A percentile compares a stretch with the other conserved stretches of the same genome.
These are phyloP conservation scores for Sitta europaea DNA, from an alignment of 2,113 vertebrate species.

Conservation along the genomic window DNA sequence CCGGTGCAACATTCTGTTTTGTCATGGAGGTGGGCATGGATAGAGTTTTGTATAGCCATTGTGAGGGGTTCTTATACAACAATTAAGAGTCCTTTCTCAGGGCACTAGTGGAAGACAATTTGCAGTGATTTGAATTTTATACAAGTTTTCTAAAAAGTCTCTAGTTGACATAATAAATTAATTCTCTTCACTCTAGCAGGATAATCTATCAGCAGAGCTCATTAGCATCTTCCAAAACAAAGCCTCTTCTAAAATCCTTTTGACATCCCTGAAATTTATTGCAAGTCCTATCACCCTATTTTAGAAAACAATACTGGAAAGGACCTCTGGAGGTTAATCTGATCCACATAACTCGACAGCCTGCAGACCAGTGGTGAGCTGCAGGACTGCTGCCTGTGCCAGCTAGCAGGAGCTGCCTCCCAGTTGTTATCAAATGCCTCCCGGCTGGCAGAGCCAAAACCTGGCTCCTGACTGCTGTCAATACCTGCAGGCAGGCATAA, in stretches of 20 bases:
- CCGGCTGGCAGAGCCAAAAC: not conserved
- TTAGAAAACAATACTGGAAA: slow-evolving; percentile 1
- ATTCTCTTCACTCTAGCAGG: not conserved
- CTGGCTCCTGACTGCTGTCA: not conserved
- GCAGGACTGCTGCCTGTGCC: not conserved
- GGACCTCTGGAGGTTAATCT: slow-evolving; percentile 15
- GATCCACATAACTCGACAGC: not conserved
- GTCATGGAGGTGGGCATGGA: not conserved
- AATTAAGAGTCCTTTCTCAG: not conserved
- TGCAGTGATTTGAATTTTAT: not conserved
- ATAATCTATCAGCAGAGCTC: slow-evolving; percentile 31
- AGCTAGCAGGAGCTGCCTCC: not conserved
- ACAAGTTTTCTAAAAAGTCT: slow-evolving; percentile 7
- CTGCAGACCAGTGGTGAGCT: not conserved
- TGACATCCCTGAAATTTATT: slow-evolving; percentile 31
- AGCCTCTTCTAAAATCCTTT: slow-evolving; percentile 18
- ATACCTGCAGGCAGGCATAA: not conserved
- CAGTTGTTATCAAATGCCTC: not conserved
- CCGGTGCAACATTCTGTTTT: not conserved
- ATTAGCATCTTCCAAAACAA: slow-evolving; percentile 42
- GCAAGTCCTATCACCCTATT: not conserved
- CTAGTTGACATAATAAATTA: slow-evolving; percentile 13
- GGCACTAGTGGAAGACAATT: not conserved
- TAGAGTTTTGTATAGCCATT: not conserved
- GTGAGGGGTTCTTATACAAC: not conserved